Evolutionary conservation across 2,888 invertebrate genomes (phyloP), one percentile per base, ranked within the genome.

Genomic region (Melieria omissa): DNA sequence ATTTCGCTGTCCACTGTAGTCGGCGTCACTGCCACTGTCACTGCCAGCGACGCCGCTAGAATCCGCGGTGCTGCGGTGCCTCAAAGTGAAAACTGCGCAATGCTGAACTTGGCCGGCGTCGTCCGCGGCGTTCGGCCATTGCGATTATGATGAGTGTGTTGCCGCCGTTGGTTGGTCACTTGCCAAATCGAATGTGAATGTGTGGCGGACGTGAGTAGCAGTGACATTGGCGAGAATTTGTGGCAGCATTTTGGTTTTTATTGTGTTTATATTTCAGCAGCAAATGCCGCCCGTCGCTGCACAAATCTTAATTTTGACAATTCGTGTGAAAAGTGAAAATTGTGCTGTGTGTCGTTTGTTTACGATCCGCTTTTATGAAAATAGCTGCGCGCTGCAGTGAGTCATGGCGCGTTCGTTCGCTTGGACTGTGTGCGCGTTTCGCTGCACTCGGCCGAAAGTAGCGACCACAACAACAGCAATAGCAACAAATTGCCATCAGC

Each of bases 181-280:
- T 71, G 71, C 71, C 71, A 71, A 71, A 70, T 49, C 54, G 66
- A 71, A 66, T 47, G 14, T 5, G 66, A 71, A 66, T 47, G 14
- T 5, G 14, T 4, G 12, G 52, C 52, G 52, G 52, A 14, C 49
- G 29, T 29, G 29, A 29, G 29, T 66, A 71, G 45, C 71, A 71
- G 66, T 71, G 71, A 71, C 71, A 71, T 71, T 71, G 71, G 45
- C n/a, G 46, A 41, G 55, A 29, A 61, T 6, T 65, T 62, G 57
- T 65, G 45, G 60, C 14, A 12, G 60, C n/a, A 67, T 52, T 67
- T 60, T 5, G 52, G 61, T 10, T 67, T 61, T 60, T 42, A 49
- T 58, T 54, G 57, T 58, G 66, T 66, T 66, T 66, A 49, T 61
- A 49, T 61, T 52, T 61, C 52, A 16, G 14, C 44, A 52, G 52